A percentile compares a stretch with the other conserved stretches of the same genome.
These are phyloP conservation scores for Hippocampus kuda DNA, from an alignment of 2,797 vertebrate genomes.

Conservation along the genomic window DNA sequence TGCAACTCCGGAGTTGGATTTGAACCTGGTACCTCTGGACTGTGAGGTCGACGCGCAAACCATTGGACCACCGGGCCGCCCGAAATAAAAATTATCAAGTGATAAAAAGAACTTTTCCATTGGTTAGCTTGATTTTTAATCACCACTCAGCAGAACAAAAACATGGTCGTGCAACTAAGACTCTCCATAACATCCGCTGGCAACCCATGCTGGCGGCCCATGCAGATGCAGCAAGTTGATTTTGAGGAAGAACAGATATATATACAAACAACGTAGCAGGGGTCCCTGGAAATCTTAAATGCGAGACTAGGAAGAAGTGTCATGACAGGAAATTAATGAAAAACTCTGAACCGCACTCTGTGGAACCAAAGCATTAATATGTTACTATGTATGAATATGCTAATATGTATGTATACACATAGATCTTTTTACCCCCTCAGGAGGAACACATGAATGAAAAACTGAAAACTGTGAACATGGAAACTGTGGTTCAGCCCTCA, in stretches of 20 bases:
- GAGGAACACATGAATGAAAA: not conserved
- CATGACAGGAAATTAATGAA: not conserved
- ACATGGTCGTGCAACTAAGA: too few relatives aligned
- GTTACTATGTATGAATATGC: not conserved
- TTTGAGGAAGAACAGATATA: not conserved
- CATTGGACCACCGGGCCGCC: too few relatives aligned
- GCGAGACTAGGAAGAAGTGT: not conserved
- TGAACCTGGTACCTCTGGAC: too few relatives aligned
- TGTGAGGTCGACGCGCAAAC: too few relatives aligned
- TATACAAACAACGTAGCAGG: not conserved
- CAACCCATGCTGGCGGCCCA: too few relatives aligned
- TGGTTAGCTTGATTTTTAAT: too few relatives aligned
- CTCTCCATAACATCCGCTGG: too few relatives aligned
- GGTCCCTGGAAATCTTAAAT: not conserved
- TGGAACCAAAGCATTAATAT: not conserved
- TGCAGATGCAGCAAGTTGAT: not conserved
- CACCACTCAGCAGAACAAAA: too few relatives aligned
- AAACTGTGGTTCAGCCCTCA: conserved; percentile 2
- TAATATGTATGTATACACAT: not conserved
- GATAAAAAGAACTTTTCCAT: too few relatives aligned
- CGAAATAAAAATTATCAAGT: too few relatives aligned
- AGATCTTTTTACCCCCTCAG: not conserved
- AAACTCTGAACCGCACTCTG: not conserved
- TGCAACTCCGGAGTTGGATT: too few relatives aligned
- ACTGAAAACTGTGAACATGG: conserved; percentile 10